These are phyloP conservation scores for Cyclopterus lumpus DNA, from an alignment of 2,797 vertebrate genomes.

Conservation along the genomic window DNA sequence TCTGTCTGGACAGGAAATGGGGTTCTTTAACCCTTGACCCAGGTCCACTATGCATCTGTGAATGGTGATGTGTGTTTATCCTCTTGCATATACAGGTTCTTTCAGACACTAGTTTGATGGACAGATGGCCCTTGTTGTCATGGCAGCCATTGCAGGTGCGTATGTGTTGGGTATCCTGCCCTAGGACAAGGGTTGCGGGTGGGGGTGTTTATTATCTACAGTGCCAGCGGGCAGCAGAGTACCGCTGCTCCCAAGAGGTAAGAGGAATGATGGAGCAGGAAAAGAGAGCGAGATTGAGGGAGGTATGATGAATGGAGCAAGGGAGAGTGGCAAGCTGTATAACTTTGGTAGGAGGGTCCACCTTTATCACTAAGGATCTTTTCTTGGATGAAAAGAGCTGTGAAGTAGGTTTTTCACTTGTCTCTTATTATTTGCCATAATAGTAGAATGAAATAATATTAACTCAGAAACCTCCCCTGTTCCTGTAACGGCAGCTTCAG, in stretches of 20 bases:
- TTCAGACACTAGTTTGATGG: constrained; percentile 54
- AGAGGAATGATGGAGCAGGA: constrained; percentile 51
- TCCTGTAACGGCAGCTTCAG: constrained; percentile 58
- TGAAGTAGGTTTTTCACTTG: constrained; percentile 66
- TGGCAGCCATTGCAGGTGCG: constrained; percentile 76
- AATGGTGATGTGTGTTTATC: constrained; percentile 55
- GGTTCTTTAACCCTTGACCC: constrained; percentile 75
- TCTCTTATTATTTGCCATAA: constrained; percentile 60
- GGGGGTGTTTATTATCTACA: constrained; percentile 68
- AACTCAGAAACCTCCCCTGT: constrained; percentile 56
- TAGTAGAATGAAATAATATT: constrained; percentile 70
- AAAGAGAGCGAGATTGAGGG: background rate
- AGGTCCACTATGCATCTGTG: constrained; percentile 38
- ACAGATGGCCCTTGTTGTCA: constrained; percentile 79
- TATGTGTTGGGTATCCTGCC: constrained; percentile 68
- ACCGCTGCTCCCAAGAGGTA: constrained; percentile 50
- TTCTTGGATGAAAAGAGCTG: constrained; percentile 63
- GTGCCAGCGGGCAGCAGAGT: constrained; percentile 68
- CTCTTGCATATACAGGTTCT: constrained; percentile 63
- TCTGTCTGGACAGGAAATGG: constrained; percentile 84
- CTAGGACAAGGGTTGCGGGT: constrained; percentile 39
- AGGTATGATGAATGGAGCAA: constrained; percentile 24
- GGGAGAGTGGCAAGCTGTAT: constrained; percentile 47
- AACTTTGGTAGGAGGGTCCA: constrained; percentile 46
- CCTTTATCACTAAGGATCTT: constrained; percentile 66